Evolutionary conservation across 2,113 vertebrate species (phyloP).

Genomic region (Eolophus roseicapilla): DNA sequence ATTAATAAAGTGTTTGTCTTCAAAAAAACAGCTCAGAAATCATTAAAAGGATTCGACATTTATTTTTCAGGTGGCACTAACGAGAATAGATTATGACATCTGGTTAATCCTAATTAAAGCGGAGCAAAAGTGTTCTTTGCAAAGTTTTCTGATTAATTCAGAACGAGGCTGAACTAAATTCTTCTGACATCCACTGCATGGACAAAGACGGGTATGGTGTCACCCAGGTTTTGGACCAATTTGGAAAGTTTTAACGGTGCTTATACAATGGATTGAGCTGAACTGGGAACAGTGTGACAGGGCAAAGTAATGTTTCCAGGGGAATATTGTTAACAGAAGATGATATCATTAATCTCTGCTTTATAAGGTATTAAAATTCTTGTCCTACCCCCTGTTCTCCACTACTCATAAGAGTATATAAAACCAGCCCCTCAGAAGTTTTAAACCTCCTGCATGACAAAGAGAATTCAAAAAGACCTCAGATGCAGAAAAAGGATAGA

Average conservation of each 20-base stretch:
- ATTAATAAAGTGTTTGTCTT: not conserved
- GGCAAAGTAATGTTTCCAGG: not conserved
- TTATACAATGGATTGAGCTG: not conserved
- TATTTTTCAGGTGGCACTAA: conserved; percentile 9
- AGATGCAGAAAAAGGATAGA: not conserved
- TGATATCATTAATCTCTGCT: not conserved
- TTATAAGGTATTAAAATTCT: not conserved
- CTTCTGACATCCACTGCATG: not conserved
- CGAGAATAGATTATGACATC: not conserved
- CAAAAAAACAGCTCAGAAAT: not conserved
- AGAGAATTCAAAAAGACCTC: not conserved
- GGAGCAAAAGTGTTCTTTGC: not conserved
- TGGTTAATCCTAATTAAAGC: conserved; percentile 47
- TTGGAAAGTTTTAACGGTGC: not conserved
- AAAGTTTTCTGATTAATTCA: not conserved
- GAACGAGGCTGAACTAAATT: not conserved
- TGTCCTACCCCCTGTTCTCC: not conserved
- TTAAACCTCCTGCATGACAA: not conserved
- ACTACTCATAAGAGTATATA: not conserved
- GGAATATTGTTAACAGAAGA: not conserved
- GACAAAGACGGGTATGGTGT: not conserved
- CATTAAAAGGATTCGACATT: not conserved
- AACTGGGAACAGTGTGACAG: not conserved
- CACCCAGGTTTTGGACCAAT: not conserved
- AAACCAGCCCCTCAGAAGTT: not conserved